Conservation (phyloP, 2,888 invertebrate species). For the Pristionchus entomophagus region DNA sequence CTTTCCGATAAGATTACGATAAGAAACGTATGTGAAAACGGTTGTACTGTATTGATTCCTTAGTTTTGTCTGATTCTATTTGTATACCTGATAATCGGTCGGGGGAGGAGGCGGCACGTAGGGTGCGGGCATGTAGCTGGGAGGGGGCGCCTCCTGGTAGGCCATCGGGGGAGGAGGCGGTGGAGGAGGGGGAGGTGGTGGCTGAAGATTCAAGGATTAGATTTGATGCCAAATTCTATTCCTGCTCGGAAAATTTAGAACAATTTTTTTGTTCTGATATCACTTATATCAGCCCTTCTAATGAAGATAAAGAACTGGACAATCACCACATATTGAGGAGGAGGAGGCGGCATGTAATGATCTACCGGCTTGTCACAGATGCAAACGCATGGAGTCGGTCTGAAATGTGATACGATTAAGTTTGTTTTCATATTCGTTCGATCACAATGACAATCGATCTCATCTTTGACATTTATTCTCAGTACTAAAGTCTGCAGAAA, state of each 20-base stretch:
- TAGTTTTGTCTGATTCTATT: too few relatives aligned
- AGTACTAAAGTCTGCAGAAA: neutral
- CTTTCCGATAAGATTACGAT: too few relatives aligned
- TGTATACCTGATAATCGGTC: slow-evolving; percentile 14
- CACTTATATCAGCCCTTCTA: too few relatives aligned
- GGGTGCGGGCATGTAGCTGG: slow-evolving; percentile 21
- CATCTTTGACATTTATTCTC: neutral
- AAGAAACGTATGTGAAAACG: too few relatives aligned
- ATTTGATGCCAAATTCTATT: too few relatives aligned
- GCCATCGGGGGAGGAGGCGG: too few relatives aligned
- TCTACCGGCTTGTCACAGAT: slow-evolving; percentile 11
- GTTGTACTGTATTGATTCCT: too few relatives aligned
- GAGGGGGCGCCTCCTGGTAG: slow-evolving; percentile 32
- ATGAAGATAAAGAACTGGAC: too few relatives aligned
- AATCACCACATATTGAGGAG: neutral
- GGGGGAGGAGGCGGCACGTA: slow-evolving; percentile 24
- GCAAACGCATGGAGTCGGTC: slow-evolving; percentile 28
- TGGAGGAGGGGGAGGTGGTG: slow-evolving; percentile 20
- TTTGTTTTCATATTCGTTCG: neutral
- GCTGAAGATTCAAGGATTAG: neutral
- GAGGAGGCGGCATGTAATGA: slow-evolving; percentile 16
- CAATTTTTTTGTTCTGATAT: too few relatives aligned
- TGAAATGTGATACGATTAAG: neutral
- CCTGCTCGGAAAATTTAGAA: too few relatives aligned
- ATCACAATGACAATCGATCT: neutral